Conservation (phyloP, 2,797 vertebrate species). For the Pyrocephalus nanus region DNA sequence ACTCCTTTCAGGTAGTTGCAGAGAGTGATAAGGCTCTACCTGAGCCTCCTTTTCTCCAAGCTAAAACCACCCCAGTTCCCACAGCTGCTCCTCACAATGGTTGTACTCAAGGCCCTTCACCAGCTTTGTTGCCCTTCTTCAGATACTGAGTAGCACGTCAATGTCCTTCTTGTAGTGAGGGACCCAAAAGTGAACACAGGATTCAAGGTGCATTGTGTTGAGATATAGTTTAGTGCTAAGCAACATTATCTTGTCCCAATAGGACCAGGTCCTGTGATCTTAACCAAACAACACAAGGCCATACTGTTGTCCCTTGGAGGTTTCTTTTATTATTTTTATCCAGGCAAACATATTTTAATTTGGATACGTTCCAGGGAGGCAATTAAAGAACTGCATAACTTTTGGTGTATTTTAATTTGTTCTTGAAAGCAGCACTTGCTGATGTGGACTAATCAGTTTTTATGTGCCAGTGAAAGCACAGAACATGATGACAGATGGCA, state of each 20-base stretch:
- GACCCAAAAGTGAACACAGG: not conserved
- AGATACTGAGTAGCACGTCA: accelerated
- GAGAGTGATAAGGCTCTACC: accelerated
- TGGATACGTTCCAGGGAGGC: conserved; percentile 13
- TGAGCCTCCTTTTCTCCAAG: not conserved
- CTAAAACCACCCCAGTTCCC: not conserved
- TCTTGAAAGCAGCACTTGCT: conserved; percentile 41
- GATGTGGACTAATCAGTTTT: conserved; percentile 55
- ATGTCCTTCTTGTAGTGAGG: not conserved
- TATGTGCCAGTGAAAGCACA: conserved; percentile 33
- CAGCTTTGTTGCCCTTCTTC: not conserved
- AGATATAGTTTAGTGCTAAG: not conserved
- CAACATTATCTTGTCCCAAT: not conserved
- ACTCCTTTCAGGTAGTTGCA: not conserved
- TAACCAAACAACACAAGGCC: not conserved
- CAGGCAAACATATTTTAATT: conserved; percentile 14
- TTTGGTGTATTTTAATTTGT: conserved; percentile 47
- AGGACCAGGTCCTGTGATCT: not conserved
- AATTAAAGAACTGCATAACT: conserved; percentile 46
- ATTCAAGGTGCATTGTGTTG: not conserved
- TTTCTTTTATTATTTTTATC: not conserved
- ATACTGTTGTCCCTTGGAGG: not conserved
- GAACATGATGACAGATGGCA: conserved; percentile 58
- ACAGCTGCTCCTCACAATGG: not conserved
- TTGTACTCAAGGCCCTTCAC: not conserved